Base-by-base conservation (phyloP, 2,888 invertebrate species). In the Leptinotarsa rubiginosa region DNA sequence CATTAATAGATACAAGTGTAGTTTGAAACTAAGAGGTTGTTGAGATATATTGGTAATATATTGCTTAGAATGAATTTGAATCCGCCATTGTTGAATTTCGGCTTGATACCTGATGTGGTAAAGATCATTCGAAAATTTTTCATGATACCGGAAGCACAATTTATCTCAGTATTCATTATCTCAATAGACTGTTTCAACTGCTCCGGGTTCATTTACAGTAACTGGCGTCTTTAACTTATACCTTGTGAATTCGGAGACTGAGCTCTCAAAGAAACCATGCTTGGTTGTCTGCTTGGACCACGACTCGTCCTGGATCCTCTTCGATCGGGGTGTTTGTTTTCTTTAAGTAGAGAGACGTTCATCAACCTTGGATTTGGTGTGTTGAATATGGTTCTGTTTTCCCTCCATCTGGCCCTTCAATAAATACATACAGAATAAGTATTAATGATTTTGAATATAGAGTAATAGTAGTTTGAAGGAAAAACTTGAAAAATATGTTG, bases 341-440 rank as follows among this genome's bases (percentile, higher is more conserved):
- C 95, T 83, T 94, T 90, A 83, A 96, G 88, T 81, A 96, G 88
- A 3, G 96, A 96, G 31, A 95, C 96, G 88, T 97, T 97, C 96
- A 97, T 97, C 88, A 97, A 89, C 75, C 97, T 92, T 75, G 97
- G 96, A 88, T 97, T 97, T 47, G 97, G 96, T 69, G 97, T 97
- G 88, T 97, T 97, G 90, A 97, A 97, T 84, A 97, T 97, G 50
- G 96, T 96, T 41, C 97, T 92, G 87, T 96, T 96, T 84, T 97
- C 97, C 82, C 94, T 92, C 95, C 96, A 97, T 85, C 96, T 92
- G 47, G 97, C 97, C 87, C 97, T 97, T 49, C 2, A 16, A 59
- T 15, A 56, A 64, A 59, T 47, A n/a, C 16, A 50, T 50, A 5
- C 16, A 50, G 3, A 50, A n/a, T 22, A 15, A 56, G 56, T 22